Base-by-base conservation (phyloP, 1,140 invertebrate species). In the Orussus abietinus region DNA sequence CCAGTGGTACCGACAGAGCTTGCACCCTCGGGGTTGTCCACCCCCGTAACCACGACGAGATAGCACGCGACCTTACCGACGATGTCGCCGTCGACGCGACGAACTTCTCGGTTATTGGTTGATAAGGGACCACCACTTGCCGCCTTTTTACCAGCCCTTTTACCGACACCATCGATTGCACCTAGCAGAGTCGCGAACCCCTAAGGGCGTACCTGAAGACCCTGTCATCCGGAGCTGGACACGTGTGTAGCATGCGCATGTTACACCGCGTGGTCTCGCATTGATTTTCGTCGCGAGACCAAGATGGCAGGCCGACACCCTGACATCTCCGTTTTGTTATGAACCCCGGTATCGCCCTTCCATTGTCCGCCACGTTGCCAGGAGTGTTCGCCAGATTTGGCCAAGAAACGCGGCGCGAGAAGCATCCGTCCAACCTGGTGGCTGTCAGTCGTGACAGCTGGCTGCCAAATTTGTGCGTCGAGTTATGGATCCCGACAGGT, bases 271-370 rank as follows among this genome's bases (percentile, higher is more conserved):
- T 44, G 47, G 37, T 49, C 40, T 48, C 46, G 46, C 56, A 66
- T 66, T 69, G 66, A 69, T 66, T 66, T 69, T 64, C 57, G 57
- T 47, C 42, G 47, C 51, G 41, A 55, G 53, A 42, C 51, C 53
- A 64, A 66, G 57, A 66, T 64, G 64, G 62, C 57, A 57, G 53
- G 60, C 49, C 41, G 37, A 42, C 38, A 47, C 51, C 46, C 45
- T 46, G 39, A 50, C 49, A 53, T 54, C 51, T 51, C 51, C 57
- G 55, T 58, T 62, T 62, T 61, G 50, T 52, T 55, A 58, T 57
- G 52, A 57, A 49, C 49, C 40, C 33, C 43, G 20, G n/a, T 12
- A 11, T 25, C 22, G 22, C n/a, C n/a, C n/a, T n/a, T n/a, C n/a
- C n/a, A n/a, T n/a, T n/a, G n/a, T n/a, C n/a, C n/a, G n/a, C n/a